Base-by-base conservation (phyloP, 2,113 vertebrate species). In the Mesoclemmys tuberculata region DNA sequence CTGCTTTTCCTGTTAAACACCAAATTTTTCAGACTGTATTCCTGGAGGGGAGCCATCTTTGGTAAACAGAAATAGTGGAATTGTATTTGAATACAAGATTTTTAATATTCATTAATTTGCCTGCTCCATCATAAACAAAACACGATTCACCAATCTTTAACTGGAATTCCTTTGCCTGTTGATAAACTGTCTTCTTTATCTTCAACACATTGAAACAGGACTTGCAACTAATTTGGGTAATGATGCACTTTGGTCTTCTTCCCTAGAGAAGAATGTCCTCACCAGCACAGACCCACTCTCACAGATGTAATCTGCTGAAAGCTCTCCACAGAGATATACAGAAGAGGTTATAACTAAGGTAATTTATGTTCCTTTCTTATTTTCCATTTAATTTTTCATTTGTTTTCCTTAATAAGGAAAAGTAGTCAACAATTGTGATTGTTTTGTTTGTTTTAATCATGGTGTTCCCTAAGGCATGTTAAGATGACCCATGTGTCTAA, bases 1-100 rank as follows among this genome's bases (percentile, higher is more conserved):
- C n/a, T n/a, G 4, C 38, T 92, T 92, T 89, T 38, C 35, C 75
- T 19, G 2, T 64, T 77, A 74, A 44, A 26, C 5, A 4, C 22
- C 71, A 7, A 4, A 46, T 75, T 75, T 24, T 75, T 75, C 41
- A 44, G 24, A 44, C 6, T 44, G 24, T 41, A 77, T 88, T 97
- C 54, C 83, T 96, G 89, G 81, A 96, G 94, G 89, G 58, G 64
- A 6, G 7, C 79, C 61, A 80, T 13, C 89, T n/a, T 56, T 41
- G 16, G 61, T 46, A 74, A 92, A 90, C 21, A 95, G 71, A 61
- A 95, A 86, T n/a, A 31, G 35, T 49, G 58, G 26, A 82, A 38
- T 54, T 93, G 61, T 56, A 35, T 92, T 46, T 80, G 31, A 82
- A 80, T 54, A 56, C 56, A 80, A 0, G 0, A 56, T 64, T 74